Evolutionary conservation across 30 jellyfish, hydroid and myxozoan genomes (phyloP).

Genomic region (Hydractinia symbiolongicarpus): DNA sequence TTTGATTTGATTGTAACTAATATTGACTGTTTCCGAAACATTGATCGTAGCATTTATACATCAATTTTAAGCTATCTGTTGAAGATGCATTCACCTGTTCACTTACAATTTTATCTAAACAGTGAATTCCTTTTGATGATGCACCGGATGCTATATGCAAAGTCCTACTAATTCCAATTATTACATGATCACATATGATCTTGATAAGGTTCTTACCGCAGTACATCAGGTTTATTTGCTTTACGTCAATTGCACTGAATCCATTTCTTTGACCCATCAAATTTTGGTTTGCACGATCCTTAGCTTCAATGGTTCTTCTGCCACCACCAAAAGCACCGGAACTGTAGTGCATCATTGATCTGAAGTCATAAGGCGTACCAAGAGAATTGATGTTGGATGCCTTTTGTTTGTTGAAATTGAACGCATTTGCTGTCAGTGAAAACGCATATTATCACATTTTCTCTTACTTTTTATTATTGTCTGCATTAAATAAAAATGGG

Average conservation of each 20-base stretch:
- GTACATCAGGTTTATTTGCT: slow-evolving; percentile 54
- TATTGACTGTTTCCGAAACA: no score
- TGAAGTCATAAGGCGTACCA: slow-evolving; percentile 66
- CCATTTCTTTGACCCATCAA: slow-evolving; percentile 61
- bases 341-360: slow-evolving; percentile 67
- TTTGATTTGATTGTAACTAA: no score
- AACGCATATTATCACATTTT: no score
- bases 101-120: background rate
- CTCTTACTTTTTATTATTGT: no score
- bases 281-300: slow-evolving; percentile 48
- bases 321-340: slow-evolving; percentile 65
- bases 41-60: background rate
- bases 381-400: slow-evolving; percentile 28
- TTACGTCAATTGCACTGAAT: slow-evolving; percentile 47
- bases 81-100: background rate
- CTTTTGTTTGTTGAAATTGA: slow-evolving; percentile 39
- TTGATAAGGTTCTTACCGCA: slow-evolving; percentile 30
- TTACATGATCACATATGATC: background rate
- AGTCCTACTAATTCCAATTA: background rate
- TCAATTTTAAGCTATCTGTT: background rate
- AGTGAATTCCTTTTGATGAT: background rate
- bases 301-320: slow-evolving; percentile 46
- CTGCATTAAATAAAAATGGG: no score
- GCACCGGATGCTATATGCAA: no score
- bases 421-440: background rate